A percentile compares a stretch with the other conserved stretches of the same genome.
phyloP scores from a whole-genome alignment of 2,797 vertebrate genomes.

The Cyclopterus lumpus region DNA sequence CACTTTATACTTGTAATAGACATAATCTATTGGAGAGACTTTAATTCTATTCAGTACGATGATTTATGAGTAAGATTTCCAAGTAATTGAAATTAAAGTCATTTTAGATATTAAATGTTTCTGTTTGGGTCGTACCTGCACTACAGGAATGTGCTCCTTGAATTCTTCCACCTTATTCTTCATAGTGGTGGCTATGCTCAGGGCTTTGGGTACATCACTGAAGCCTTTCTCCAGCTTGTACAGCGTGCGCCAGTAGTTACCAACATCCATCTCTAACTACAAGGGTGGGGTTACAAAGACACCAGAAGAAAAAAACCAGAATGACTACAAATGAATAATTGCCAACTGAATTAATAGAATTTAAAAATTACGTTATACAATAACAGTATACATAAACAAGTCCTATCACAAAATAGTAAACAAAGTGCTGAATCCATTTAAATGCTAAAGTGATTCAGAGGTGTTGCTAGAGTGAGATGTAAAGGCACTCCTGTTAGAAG shows the following conservation, averaged over 20 bases:
- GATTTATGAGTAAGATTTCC: background rate
- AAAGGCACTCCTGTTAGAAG: background rate
- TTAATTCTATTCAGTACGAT: background rate
- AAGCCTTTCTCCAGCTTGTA: slow-evolving; percentile 90
- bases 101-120: background rate
- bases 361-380: background rate
- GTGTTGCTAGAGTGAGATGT: background rate
- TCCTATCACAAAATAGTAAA: background rate
- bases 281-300: background rate
- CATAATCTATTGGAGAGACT: background rate
- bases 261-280: slow-evolving; percentile 84
- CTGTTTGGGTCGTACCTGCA: slow-evolving; percentile 76
- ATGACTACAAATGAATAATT: background rate
- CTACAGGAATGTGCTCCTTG: slow-evolving; percentile 86
- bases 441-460: too few relatives aligned
- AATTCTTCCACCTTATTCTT: slow-evolving; percentile 87
- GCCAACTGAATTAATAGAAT: background rate
- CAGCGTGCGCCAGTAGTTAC: slow-evolving; percentile 86
- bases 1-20: background rate
- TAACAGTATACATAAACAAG: background rate
- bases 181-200: slow-evolving; percentile 81
- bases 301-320: background rate
- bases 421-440: too few relatives aligned
- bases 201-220: slow-evolving; percentile 80
- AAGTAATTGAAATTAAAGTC: background rate